Evolutionary conservation across 2,888 invertebrate genomes (phyloP).

Genomic region (Allophyes oxyacanthae): DNA sequence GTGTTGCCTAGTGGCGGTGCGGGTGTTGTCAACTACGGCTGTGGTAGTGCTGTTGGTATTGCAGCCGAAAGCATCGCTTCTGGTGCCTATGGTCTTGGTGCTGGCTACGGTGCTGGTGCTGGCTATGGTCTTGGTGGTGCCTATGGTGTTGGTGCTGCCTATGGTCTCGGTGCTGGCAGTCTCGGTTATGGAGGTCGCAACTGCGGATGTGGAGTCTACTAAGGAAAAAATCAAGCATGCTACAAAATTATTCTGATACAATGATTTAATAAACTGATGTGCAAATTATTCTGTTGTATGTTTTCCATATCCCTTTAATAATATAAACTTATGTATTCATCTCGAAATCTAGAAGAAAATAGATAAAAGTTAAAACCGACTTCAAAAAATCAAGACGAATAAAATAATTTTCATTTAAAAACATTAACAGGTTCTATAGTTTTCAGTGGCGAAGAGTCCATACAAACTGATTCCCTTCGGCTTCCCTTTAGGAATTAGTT

Average conservation of each 20-base stretch:
- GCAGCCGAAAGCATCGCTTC: not conserved
- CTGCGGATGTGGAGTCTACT: slow-evolving; percentile 24
- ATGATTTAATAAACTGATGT: not conserved
- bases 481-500: too few relatives aligned
- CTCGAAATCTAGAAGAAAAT: too few relatives aligned
- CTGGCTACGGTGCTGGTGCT: not conserved
- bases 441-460: too few relatives aligned
- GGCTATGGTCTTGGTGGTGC: not conserved
- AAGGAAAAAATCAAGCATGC: not conserved
- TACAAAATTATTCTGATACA: not conserved
- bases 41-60: not conserved
- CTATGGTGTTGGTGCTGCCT: too few relatives aligned
- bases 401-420: too few relatives aligned
- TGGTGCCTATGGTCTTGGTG: not conserved
- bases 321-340: too few relatives aligned
- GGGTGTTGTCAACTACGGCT: slow-evolving; percentile 21
- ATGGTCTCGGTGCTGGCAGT: not conserved
- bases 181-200: slow-evolving; percentile 6
- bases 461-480: too few relatives aligned
- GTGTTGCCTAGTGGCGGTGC: slow-evolving; percentile 24
- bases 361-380: too few relatives aligned
- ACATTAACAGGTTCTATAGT: too few relatives aligned
- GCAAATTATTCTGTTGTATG: not conserved
- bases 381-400: too few relatives aligned
- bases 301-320: not conserved